A percentile compares a stretch with the other conserved stretches of the same genome.
phyloP scores from a whole-genome alignment of 2,888 invertebrate genomes.

The Eupelmus urozonus region DNA sequence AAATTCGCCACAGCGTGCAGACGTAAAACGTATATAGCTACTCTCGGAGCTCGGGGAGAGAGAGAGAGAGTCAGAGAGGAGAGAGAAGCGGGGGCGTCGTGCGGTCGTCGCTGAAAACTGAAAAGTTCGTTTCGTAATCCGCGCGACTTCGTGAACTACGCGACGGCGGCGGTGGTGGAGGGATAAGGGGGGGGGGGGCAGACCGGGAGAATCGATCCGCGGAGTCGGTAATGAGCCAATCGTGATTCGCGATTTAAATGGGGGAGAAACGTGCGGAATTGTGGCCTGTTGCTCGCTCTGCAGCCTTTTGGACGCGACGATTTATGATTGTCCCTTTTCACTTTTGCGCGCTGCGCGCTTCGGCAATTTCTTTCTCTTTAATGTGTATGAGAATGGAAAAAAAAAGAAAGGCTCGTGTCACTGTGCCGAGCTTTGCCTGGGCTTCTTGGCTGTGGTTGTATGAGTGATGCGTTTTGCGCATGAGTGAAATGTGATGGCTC shows the following conservation, averaged over 20 bases:
- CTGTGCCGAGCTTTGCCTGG: neutral
- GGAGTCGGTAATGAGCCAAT: conserved; percentile 58
- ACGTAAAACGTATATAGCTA: too few species aligned
- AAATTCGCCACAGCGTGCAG: neutral
- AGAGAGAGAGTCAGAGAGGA: too few species aligned
- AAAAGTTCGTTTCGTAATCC: conserved; percentile 57
- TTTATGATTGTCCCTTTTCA: conserved; percentile 48
- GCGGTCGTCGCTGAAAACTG: conserved; percentile 49
- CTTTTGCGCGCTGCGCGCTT: too few species aligned
- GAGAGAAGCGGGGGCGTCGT: neutral
- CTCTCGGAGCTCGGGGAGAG: neutral
- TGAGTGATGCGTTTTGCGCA: too few species aligned
- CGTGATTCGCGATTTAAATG: conserved; percentile 60
- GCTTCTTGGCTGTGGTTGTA: neutral
- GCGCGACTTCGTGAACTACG: conserved; percentile 35
- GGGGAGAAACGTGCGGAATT: conserved; percentile 57
- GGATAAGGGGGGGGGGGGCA: neutral
- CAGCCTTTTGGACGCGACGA: conserved; percentile 19
- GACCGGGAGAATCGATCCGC: conserved; percentile 43
- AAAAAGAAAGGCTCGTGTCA: neutral
- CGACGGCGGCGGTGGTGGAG: neutral
- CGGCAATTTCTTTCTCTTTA: conserved; percentile 34
- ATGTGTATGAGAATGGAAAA: too few species aligned
- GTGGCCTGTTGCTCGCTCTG: conserved; percentile 38
- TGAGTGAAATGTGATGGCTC: too few species aligned